Conservation (phyloP, 2,113 vertebrate species). For the Sula dactylatra region DNA sequence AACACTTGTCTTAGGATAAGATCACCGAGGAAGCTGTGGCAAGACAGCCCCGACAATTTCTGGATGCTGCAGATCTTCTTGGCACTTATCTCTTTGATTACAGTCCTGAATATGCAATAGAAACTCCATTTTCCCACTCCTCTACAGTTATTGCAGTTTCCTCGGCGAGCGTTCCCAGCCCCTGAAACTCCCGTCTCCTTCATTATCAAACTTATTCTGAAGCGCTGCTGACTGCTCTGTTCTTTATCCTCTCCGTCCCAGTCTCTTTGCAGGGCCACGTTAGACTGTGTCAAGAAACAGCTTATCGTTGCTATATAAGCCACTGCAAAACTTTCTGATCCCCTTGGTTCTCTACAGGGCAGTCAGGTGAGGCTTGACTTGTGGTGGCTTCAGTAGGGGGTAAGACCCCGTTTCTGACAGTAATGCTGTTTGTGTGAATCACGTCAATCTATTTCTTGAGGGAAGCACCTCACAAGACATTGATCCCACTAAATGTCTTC, state of each 20-base stretch:
- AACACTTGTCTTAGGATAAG: constrained; percentile 19
- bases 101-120: constrained; percentile 26
- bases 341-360: neutral
- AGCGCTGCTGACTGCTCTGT: neutral
- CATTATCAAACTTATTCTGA: neutral
- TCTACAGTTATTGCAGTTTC: neutral
- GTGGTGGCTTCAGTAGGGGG: neutral
- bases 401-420: neutral
- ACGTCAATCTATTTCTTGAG: neutral
- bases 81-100: constrained; percentile 22
- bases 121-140: constrained; percentile 28
- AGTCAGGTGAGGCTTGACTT: neutral
- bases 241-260: neutral
- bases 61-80: constrained; percentile 35
- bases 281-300: neutral
- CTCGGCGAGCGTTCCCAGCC: neutral
- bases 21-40: constrained; percentile 36
- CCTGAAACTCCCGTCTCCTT: neutral
- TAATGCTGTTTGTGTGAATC: neutral
- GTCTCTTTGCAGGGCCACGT: neutral
- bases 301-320: neutral
- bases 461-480: neutral
- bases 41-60: constrained; percentile 33
- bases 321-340: neutral
- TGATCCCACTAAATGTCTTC: neutral